These are phyloP conservation scores for Pseudopipra pipra DNA, from an alignment of 2,113 vertebrate genomes.

Conservation along the genomic window DNA sequence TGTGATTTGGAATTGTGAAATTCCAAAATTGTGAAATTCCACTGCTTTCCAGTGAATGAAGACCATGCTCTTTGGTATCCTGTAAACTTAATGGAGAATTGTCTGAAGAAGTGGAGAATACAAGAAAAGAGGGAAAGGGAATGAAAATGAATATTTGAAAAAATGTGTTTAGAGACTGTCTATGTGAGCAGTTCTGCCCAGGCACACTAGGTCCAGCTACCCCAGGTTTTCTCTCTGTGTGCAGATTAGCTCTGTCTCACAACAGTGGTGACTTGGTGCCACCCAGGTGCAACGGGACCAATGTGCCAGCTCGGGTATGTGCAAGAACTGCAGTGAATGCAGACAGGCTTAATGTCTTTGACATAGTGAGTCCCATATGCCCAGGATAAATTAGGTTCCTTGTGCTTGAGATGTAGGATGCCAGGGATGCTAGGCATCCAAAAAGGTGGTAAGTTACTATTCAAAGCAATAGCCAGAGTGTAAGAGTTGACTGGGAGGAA, in stretches of 20 bases:
- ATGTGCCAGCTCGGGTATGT: accelerated
- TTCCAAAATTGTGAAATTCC: neutral
- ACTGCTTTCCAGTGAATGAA: neutral
- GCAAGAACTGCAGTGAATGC: neutral
- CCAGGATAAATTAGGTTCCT: neutral
- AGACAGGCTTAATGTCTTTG: neutral
- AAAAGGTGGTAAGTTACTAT: neutral
- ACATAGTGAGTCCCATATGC: neutral
- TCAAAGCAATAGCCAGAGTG: neutral
- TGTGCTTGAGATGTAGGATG: neutral
- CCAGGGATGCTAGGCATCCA: neutral
- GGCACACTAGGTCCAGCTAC: neutral
- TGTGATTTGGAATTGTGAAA: neutral
- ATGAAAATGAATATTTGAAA: neutral
- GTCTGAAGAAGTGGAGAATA: neutral
- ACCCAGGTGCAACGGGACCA: neutral
- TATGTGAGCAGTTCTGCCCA: neutral
- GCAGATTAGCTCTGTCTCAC: neutral
- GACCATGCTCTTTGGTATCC: neutral
- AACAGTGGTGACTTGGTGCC: neutral
- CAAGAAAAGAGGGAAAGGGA: neutral
- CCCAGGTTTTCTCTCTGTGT: neutral
- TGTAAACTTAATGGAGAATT: neutral
- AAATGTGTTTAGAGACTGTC: neutral
- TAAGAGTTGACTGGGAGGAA: neutral